Base-by-base conservation (phyloP, 2,113 vertebrate genomes). In the Xenopus borealis region DNA sequence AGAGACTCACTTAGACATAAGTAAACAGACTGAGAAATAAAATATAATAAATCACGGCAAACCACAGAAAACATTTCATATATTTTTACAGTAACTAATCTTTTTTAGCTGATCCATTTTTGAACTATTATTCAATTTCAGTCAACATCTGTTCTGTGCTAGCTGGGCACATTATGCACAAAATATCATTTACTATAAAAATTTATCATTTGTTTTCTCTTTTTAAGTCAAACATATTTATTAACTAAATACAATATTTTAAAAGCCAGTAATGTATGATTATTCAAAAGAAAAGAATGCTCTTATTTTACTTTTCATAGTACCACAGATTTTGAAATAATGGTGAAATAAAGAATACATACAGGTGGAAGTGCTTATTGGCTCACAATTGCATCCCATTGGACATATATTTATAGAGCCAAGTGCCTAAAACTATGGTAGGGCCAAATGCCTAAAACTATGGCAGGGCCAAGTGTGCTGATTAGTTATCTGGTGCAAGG, bases 91-190 rank as follows among this genome's bases (percentile, higher is more conserved):
- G 52, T 50, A 30, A 69, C 67, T 69, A 69, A 69, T 69, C 67
- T 69, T 69, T 50, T 27, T 69, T 40, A 69, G 67, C 17, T 50
- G 23, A 69, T 57, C 67, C 67, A 69, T 69, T 69, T 69, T 69
- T 69, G 67, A 47, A 57, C 1, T 30, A 78, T 59, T 82, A 72
- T 50, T 80, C 55, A 58, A 0, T 3, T 78, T 9, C 33, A 19
- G 0, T 12, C 78, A 18, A 65, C 50, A 79, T 64, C 69, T 66
- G 27, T 61, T 71, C 20, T 57, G 14, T 67, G 52, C 17, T 72
- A 13, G 3, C 66, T 59, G 27, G 52, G 17, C 30, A 7, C 5
- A 66, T 45, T 61, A 50, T 64, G 10, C 30, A 76, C 75, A n/a
- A 74, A 27, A 11, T 62, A 10, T 11, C 20, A 67, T 75, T 59